These are phyloP conservation scores for Nycticorax nycticorax DNA, from an alignment of 2,113 vertebrate species.

Conservation along the genomic window DNA sequence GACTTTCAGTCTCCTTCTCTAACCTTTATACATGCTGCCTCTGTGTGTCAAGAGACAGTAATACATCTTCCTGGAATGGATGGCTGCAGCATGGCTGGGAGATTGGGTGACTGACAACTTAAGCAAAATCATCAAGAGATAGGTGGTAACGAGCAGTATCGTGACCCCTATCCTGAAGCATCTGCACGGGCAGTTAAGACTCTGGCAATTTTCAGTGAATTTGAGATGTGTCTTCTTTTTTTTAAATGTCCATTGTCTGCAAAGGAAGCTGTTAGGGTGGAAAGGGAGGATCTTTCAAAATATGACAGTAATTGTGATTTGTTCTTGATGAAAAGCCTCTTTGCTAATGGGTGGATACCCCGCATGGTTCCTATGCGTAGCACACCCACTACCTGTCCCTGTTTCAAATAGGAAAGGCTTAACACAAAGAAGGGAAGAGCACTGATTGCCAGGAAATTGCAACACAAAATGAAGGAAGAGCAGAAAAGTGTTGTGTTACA, in stretches of 20 bases:
- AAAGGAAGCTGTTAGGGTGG: conserved; percentile 14
- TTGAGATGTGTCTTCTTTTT: neutral
- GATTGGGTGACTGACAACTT: neutral
- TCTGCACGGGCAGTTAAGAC: neutral
- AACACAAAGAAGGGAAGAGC: conserved; percentile 58
- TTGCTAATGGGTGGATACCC: conserved; percentile 1
- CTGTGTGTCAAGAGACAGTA: conserved; percentile 47
- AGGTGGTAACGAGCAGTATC: neutral
- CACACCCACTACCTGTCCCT: conserved; percentile 26
- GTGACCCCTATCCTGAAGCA: neutral
- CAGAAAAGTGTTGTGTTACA: neutral
- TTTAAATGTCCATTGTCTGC: neutral
- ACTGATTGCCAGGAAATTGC: conserved; percentile 55
- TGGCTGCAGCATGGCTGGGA: neutral
- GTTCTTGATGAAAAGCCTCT: conserved; percentile 21
- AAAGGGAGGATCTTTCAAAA: conserved; percentile 30
- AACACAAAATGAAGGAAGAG: neutral
- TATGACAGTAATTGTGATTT: neutral
- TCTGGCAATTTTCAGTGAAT: neutral
- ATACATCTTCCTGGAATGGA: conserved; percentile 39
- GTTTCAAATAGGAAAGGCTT: conserved; percentile 45
- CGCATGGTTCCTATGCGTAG: neutral
- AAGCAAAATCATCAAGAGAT: neutral
- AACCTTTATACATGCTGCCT: conserved; percentile 59
- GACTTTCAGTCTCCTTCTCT: conserved; percentile 8